Evolutionary conservation across 2,888 invertebrate species (phyloP).

Genomic region (Ephialtes manifestator): DNA sequence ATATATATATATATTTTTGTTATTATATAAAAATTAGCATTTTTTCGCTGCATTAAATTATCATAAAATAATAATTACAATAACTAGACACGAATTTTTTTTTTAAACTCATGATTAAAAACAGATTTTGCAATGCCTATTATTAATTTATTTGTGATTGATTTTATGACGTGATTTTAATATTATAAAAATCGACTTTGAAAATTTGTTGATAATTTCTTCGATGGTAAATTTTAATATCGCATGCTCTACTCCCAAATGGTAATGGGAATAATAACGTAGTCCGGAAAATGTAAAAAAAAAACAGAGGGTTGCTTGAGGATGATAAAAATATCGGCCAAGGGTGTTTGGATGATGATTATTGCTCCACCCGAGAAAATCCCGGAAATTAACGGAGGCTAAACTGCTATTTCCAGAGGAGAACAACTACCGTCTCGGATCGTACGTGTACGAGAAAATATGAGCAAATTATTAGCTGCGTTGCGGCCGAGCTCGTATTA

Average conservation of each 20-base stretch:
- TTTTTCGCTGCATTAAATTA: too few relatives aligned
- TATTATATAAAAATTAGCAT: too few relatives aligned
- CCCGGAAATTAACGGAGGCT: conserved; percentile 43
- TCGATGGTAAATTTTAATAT: background rate
- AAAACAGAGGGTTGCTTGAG: background rate
- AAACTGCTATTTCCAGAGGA: conserved; percentile 77
- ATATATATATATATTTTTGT: too few relatives aligned
- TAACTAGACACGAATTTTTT: too few relatives aligned
- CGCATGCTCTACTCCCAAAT: background rate
- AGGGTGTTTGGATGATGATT: conserved; percentile 22
- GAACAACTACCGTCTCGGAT: conserved; percentile 78
- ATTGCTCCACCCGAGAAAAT: conserved; percentile 21
- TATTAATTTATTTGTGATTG: too few relatives aligned
- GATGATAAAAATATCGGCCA: conserved; percentile 19
- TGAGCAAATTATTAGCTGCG: conserved; percentile 73
- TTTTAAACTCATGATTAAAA: too few relatives aligned
- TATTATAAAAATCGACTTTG: background rate
- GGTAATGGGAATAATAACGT: conserved; percentile 15
- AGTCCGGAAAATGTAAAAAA: background rate
- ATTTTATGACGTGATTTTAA: too few relatives aligned
- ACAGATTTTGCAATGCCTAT: too few relatives aligned
- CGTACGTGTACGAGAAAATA: conserved; percentile 78
- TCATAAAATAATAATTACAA: too few relatives aligned
- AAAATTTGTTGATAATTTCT: background rate
- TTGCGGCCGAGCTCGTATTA: conserved; percentile 55